Base-by-base conservation (phyloP, 2,113 vertebrate genomes). In the Ursus arctos region DNA sequence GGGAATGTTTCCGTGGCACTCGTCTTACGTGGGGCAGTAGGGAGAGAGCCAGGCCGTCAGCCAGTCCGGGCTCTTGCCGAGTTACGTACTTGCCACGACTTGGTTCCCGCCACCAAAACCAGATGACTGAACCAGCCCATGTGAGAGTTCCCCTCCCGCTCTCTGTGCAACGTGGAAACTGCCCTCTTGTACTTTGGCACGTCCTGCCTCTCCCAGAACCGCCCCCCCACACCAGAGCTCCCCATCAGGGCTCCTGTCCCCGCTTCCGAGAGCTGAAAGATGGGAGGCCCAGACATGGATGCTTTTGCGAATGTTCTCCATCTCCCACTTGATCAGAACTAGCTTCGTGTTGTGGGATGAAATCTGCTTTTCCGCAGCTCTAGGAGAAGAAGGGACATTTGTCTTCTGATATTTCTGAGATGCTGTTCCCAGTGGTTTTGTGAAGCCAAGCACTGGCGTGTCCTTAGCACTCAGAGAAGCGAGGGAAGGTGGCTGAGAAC, bases 311-410 rank as follows among this genome's bases (percentile, higher is more conserved):
- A 7, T 43, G 16, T 69, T 83, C n/a, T 47, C 74, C 40, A 2
- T 10, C 65, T 83, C n/a, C 22, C n/a, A 79, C 74, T 82, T 87
- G 51, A 40, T 91, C 92, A 88, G 49, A 93, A 71, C 69, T 72
- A 53, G 7, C 24, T 49, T 84, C 43, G 15, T 71, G 9, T 79
- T 63, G n/a, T 89, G 51, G 36, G 69, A 47, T 8, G 28, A 47
- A 87, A 59, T 80, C 63, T 85, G 57, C 49, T 93, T 97, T 79
- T 88, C 77, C 59, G 63, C 13, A 88, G 43, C 63, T 96, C 63
- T 31, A 16, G 10, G 40, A 72, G 7, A 88, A 67, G 40, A 86
- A 92, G 33, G 18, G 67, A 77, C 31, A 72, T 76, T 92, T 95
- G 94, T 71, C 57, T 36, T 71, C 83, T 72, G 53, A 6, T 69